A percentile compares a stretch with the other conserved stretches of the same genome.
Conservation (phyloP, 2,113 vertebrate species). For the Trematocara nigrifrons region DNA sequence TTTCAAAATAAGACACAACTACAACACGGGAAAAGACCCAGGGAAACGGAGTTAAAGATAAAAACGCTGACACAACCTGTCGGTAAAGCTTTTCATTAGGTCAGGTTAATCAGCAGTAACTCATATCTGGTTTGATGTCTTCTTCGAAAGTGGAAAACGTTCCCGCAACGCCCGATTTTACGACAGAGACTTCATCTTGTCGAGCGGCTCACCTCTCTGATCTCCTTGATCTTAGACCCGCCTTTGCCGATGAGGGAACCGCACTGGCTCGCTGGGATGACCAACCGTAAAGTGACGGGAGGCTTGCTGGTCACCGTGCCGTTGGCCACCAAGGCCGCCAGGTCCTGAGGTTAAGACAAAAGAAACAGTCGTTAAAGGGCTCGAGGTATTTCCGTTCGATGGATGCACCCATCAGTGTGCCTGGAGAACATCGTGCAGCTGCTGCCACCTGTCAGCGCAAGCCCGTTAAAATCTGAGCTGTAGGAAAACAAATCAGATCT, state of each 20-base stretch:
- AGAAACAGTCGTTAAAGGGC: background rate
- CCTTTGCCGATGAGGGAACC: slow-evolving; percentile 94
- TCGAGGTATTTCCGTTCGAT: background rate
- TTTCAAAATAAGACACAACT: background rate
- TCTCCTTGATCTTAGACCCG: slow-evolving; percentile 93
- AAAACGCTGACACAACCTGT: rapidly evolving
- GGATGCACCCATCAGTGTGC: background rate
- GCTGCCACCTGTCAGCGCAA: background rate
- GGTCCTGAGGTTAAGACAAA: slow-evolving; percentile 69
- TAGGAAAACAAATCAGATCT: background rate
- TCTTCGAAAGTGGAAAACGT: background rate
- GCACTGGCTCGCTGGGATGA: slow-evolving; percentile 93
- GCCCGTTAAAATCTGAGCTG: background rate
- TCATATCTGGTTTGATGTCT: background rate
- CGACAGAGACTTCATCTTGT: background rate
- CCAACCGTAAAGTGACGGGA: slow-evolving; percentile 85
- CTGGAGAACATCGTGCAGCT: background rate
- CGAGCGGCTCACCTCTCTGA: slow-evolving; percentile 77
- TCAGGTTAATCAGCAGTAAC: background rate
- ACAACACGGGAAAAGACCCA: background rate
- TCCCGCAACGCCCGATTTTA: background rate
- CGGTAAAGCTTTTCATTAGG: rapidly evolving
- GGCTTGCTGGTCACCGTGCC: slow-evolving; percentile 81
- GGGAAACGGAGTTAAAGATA: background rate
- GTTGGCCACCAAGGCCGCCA: slow-evolving; percentile 76